Evolutionary conservation across 2,888 invertebrate species (phyloP), one percentile per base, ranked within the genome.

Genomic region (Megalurothrips usitatus): DNA sequence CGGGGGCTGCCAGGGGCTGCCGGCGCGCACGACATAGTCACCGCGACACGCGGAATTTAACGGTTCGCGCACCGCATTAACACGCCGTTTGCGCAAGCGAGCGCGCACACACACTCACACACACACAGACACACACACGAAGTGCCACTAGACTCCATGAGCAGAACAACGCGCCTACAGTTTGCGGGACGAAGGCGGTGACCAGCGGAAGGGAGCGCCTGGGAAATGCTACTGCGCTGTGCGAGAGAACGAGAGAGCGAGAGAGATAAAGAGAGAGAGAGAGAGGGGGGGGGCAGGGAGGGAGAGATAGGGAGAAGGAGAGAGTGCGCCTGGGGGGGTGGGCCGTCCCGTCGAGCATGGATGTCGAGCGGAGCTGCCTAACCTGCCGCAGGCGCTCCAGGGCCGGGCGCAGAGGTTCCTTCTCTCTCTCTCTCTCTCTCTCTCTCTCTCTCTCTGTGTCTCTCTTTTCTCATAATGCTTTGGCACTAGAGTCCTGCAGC

Each of bases 31-130:
- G 19, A 58, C 58, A n/a, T n/a, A 58, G 6, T 43, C 17, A 58
- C 58, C 58, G 58, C 58, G 58, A 58, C 58, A 58, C 58, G 58
- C 58, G 19, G 58, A 58, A 58, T 58, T 58, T 58, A 58, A 58
- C 58, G 58, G 58, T 10, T 17, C 58, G 58, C 11, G n/a, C 58
- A 14, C 58, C 58, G 34, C 34, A 58, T 58, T 58, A 58, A 58
- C n/a, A 19, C 58, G 17, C 58, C n/a, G 58, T 58, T 58, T 58
- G 34, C 34, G 34, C 34, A 6, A 43, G 34, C 34, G 34, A 4
- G 34, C 34, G 6, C 34, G 6, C 34, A 43, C 34, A 43, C 34
- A 43, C 34, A 43, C 34, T 4, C 34, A 43, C 34, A 43, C 34
- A 43, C 34, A 43, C 34, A 43, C 34, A 43, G 3, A 43, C 34